Evolutionary conservation across 2,113 vertebrate species (phyloP), one percentile per base, ranked within the genome.

Genomic region (Plecotus auritus): DNA sequence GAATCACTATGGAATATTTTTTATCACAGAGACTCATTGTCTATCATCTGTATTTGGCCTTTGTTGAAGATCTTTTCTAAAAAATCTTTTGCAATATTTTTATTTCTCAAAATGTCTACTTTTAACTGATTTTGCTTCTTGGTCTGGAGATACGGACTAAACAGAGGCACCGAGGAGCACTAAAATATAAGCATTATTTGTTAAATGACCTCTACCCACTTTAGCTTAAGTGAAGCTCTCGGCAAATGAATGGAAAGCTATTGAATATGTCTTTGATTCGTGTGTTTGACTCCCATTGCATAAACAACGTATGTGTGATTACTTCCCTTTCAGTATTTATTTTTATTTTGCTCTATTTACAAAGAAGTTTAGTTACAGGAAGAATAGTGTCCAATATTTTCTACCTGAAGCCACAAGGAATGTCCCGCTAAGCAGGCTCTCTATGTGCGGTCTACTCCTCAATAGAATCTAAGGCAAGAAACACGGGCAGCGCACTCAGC

Each of bases 71-170:
- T 3, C 17, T 85, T 92, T 95, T 80, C 30, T 81, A 92, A 51
- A 81, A 91, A 93, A 70, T 35, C 16, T 80, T 88, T 85, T 47
- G 66, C 17, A 91, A 28, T 80, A 20, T 89, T 22, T 91, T 95
- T 20, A 92, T 72, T 88, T 86, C 59, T 78, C 22, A 82, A 90
- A 81, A 77, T 5, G 47, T 86, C 18, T 49, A 30, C 59, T 88
- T 90, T 93, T 64, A 7, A 2, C 1, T 28, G 3, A 56, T 28
- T 89, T 88, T 9, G 17, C 26, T 20, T 47, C 94, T 96, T 51
- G 35, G 45, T 59, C 5, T 1, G 35, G 28, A 92, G 51, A 90
- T 72, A 94, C 23, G 17, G 14, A 22, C 10, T 37, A 80, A 70
- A 30, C 8, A 90, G 32, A 84, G 12, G 5, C 14, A 72, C 16